Conservation (phyloP, 1,140 invertebrate genomes). For the Apolygus lucorum region DNA sequence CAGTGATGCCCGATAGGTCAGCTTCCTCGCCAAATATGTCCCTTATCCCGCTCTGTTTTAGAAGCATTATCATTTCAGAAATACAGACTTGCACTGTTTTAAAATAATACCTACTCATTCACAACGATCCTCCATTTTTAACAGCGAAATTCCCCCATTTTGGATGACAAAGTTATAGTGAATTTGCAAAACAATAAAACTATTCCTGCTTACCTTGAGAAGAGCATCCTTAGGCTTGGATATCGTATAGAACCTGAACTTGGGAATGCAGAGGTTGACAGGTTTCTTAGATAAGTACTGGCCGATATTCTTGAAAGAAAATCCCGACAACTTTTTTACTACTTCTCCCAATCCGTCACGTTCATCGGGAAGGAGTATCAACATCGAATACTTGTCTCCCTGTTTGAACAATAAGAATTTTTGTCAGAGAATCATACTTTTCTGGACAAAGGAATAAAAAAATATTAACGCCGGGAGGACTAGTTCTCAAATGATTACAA, state of each 20-base stretch:
- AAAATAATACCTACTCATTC: neutral
- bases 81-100: neutral
- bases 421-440: too few species aligned
- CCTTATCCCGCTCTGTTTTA: conserved; percentile 45
- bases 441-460: too few species aligned
- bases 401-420: conserved; percentile 13
- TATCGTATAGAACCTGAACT: conserved; percentile 26
- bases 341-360: neutral
- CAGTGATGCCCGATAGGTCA: conserved; percentile 45
- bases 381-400: conserved; percentile 19
- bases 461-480: too few species aligned
- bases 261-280: conserved; percentile 21
- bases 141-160: too few species aligned
- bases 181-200: too few species aligned
- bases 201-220: conserved; percentile 20
- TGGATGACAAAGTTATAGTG: too few species aligned
- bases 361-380: conserved; percentile 8
- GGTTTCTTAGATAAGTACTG: conserved; percentile 2
- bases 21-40: conserved; percentile 47
- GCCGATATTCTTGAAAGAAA: conserved; percentile 11
- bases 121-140: neutral
- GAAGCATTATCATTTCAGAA: neutral
- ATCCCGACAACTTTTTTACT: neutral
- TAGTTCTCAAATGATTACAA: too few species aligned
- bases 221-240: conserved; percentile 20